Percentiles rank a stretch among this genome's conserved stretches.
phyloP scores from a whole-genome alignment of 1,140 invertebrate species.

The Pachyrhynchus sulphureomaculatus region DNA sequence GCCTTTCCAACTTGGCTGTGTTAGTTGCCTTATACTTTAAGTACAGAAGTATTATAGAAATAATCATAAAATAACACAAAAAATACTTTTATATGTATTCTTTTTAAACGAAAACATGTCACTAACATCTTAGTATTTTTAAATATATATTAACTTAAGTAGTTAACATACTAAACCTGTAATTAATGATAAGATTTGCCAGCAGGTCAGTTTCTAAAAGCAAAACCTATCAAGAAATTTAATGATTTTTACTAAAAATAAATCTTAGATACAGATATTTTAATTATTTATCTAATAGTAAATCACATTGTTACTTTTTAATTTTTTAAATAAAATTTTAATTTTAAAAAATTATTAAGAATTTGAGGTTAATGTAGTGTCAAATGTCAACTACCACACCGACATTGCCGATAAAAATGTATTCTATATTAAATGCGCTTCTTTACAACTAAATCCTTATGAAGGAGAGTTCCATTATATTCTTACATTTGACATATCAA shows the following conservation, averaged over 20 bases:
- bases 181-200: background rate
- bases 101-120: conserved; percentile 38
- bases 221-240: background rate
- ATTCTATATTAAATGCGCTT: background rate
- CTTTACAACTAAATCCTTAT: too few species aligned
- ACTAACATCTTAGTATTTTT: conserved; percentile 35
- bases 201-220: background rate
- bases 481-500: too few species aligned
- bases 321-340: too few species aligned
- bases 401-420: background rate
- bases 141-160: background rate
- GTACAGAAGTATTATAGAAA: conserved; percentile 28
- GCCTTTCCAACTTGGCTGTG: background rate
- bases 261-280: too few species aligned
- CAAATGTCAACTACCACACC: too few species aligned
- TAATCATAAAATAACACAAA: conserved; percentile 19
- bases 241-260: background rate
- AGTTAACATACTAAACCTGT: conserved; percentile 9
- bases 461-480: too few species aligned
- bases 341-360: too few species aligned
- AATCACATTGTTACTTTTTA: background rate
- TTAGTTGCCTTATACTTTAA: conserved; percentile 19
- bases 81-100: conserved; percentile 33
- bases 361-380: too few species aligned
- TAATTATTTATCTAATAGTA: background rate